Evolutionary conservation across 2,888 invertebrate genomes (phyloP), one percentile per base, ranked within the genome.

Genomic region (Sialis fuliginosa): DNA sequence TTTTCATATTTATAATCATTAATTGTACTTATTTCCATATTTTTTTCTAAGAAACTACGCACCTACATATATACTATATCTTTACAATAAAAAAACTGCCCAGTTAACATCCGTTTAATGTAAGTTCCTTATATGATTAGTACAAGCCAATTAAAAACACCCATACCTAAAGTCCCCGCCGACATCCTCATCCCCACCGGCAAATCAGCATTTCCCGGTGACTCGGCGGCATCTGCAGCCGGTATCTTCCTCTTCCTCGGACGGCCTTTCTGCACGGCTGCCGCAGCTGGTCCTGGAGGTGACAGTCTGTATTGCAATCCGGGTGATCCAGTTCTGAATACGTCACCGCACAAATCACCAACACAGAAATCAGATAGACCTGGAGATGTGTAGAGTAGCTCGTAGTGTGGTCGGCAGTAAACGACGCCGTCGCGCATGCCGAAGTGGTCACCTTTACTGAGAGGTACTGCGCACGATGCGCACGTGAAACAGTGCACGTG

Each of bases 401-500:
- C 80, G 64, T 79, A 82, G 64, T 82, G 81, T 33, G 77, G 73
- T 59, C 79, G 70, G 68, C 81, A 82, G 63, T 80, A 81, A 50
- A 90, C 78, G 51, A 85, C 71, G 45, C 83, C 81, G 53, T 84
- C 84, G 51, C 84, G 73, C 75, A 92, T 83, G 33, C 91, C 91
- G 63, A 91, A 93, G 56, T 87, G 84, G 60, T 93, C 92, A 22
- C 92, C 92, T 58, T 90, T 86, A 50, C 83, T 80, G 51, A 93
- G 72, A 45, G 81, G 76, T 37, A 78, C 74, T 44, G 85, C 82
- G 62, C 93, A 92, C 39, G 86, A 79, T 48, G 79, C 76, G 63
- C 92, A 92, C 34, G 85, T 81, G 71, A 93, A 93, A 67, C 92
- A 93, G 54, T 81, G 77, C 48, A 91, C 74, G 63, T 93, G 92